Evolutionary conservation across 2,113 vertebrate species (phyloP).

Genomic region (Prinia subflava): DNA sequence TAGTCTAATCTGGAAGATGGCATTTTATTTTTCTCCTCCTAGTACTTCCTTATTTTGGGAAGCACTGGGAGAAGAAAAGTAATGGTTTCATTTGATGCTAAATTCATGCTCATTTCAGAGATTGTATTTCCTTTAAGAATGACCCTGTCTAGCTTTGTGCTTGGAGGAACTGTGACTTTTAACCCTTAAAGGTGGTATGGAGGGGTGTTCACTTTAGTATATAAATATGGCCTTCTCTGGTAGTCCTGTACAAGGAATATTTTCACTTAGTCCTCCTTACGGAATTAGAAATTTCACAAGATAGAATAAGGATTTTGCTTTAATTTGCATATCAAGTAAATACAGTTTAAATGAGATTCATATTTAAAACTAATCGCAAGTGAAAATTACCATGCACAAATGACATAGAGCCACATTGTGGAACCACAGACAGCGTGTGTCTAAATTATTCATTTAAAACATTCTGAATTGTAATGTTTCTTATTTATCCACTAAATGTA

Average conservation of each 20-base stretch:
- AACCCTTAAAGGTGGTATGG: background rate
- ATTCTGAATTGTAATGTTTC: background rate
- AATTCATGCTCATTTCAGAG: background rate
- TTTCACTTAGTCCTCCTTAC: background rate
- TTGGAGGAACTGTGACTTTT: background rate
- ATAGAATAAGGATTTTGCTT: background rate
- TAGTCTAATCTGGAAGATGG: background rate
- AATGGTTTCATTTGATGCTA: background rate
- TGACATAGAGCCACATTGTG: background rate
- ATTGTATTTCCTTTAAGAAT: background rate
- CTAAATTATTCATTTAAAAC: background rate
- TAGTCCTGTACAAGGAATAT: background rate
- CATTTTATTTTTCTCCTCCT: background rate
- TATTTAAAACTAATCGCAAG: background rate
- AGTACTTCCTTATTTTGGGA: background rate
- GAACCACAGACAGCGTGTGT: background rate
- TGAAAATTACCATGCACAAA: background rate
- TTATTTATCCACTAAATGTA: background rate
- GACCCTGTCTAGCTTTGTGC: background rate
- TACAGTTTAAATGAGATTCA: background rate
- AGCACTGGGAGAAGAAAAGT: background rate
- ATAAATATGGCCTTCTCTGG: background rate
- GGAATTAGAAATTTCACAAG: background rate
- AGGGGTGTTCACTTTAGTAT: fast-evolving
- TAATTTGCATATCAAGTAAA: background rate